phyloP scores from a whole-genome alignment of 2,113 vertebrate genomes.

The Phrynocephalus versicolor region DNA sequence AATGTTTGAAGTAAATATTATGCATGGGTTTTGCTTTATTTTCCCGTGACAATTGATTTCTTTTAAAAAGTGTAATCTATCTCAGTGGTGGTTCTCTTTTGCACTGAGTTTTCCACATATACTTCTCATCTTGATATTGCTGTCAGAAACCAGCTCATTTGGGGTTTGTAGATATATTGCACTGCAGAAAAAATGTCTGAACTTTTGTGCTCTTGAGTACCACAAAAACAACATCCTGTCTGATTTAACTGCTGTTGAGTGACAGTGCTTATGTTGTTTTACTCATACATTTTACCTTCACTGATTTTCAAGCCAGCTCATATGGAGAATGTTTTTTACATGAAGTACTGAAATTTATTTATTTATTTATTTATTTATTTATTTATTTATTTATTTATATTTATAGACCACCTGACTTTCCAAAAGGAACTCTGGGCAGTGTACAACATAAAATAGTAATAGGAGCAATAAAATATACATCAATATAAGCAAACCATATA shows the following conservation, averaged over 20 bases:
- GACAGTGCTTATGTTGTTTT: conserved; percentile 8
- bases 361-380: too few relatives aligned
- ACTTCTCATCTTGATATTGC: neutral
- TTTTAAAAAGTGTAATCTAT: conserved; percentile 1
- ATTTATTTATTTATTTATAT: too few relatives aligned
- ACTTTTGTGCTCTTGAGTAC: neutral
- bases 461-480: too few relatives aligned
- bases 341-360: neutral
- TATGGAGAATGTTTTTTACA: neutral
- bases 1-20: neutral
- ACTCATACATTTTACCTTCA: conserved; percentile 23
- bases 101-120: neutral
- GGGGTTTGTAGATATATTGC: conserved; percentile 1
- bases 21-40: conserved; percentile 12
- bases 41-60: neutral
- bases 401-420: too few relatives aligned
- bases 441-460: too few relatives aligned
- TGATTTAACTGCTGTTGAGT: conserved; percentile 12
- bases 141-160: neutral
- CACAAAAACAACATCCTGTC: neutral
- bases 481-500: too few relatives aligned
- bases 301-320: neutral
- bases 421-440: too few relatives aligned
- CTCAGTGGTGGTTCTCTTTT: neutral
- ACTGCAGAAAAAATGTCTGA: neutral